phyloP scores from a whole-genome alignment of 2,888 invertebrate genomes.

The Drosophila rellima region DNA sequence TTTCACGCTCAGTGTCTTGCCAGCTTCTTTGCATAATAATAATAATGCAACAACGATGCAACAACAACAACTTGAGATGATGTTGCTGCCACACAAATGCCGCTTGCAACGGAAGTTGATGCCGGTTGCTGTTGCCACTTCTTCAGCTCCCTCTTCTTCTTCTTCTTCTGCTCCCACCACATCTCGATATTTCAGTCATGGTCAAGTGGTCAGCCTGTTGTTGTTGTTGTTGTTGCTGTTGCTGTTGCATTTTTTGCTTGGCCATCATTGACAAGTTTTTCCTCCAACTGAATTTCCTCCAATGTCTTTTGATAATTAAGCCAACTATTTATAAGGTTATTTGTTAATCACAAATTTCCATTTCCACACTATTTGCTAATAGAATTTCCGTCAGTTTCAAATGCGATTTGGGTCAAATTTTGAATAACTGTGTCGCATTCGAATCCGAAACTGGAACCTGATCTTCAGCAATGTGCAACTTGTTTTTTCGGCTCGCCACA shows the following conservation, averaged over 20 bases:
- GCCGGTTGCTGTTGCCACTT: conserved; percentile 36
- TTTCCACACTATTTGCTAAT: conserved; percentile 35
- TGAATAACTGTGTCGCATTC: conserved; percentile 41
- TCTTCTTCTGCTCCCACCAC: background rate
- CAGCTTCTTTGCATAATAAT: conserved; percentile 77
- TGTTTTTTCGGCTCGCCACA: conserved; percentile 45
- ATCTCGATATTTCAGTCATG: conserved; percentile 72
- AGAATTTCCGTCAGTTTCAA: conserved; percentile 41
- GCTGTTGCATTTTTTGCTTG: conserved; percentile 25
- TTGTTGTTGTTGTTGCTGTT: conserved; percentile 4
- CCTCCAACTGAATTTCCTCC: conserved; percentile 6
- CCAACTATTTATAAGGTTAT: conserved; percentile 17
- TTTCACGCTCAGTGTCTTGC: conserved; percentile 55
- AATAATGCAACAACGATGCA: conserved; percentile 61
- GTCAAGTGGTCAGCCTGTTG: conserved; percentile 70
- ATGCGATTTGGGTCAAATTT: conserved; percentile 51
- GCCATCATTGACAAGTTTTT: conserved; percentile 26
- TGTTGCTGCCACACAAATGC: conserved; percentile 43
- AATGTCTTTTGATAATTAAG: conserved; percentile 16
- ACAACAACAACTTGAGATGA: conserved; percentile 30
- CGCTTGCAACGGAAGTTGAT: conserved; percentile 53
- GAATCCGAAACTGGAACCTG: conserved; percentile 53
- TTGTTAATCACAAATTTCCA: conserved; percentile 2
- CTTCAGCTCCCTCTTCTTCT: conserved; percentile 15
- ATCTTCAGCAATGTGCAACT: conserved; percentile 46